Evolutionary conservation across 2,797 vertebrate genomes (phyloP), one percentile per base, ranked within the genome.

Genomic region (Pitangus sulphuratus): DNA sequence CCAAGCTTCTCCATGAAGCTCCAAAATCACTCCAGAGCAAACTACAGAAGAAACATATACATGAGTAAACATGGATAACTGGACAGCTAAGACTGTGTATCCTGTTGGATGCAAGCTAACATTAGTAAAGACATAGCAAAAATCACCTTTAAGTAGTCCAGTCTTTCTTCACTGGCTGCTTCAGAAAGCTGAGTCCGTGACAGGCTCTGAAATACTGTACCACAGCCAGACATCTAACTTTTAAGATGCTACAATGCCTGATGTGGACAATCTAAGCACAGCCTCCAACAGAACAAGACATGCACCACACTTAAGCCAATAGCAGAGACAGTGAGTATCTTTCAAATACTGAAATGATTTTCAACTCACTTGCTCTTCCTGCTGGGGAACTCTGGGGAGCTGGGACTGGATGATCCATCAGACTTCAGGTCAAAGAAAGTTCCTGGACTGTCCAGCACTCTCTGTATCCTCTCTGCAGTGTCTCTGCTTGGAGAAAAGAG

Each of bases 361-460:
- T 82, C 70, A 89, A 96, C 97, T 97, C 92, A 97, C 97, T 95
- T 97, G 95, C 51, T 96, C 51, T 97, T 97, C 84, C 97, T 97
- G 90, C 35, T 97, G 30, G 97, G 97, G 80, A 97, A 94, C 66
- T 97, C 97, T 80, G 97, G 97, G 53, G 97, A 97, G 77, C 97
- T 97, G 69, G 97, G 97, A 92, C 96, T 97, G 60, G 97, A 97
- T 35, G 97, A 97, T 58, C 96, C 96, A 57, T 97, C 97, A 50
- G 96, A 97, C 40, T 97, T 97, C 69, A 97, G 68, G 56, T 97
- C 97, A 95, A 96, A 95, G 65, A 97, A 97, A 50, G 85, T 74
- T 68, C 97, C 97, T 18, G 96, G 87, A 90, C 94, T 94, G 50
- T 97, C 97, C 71, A 95, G 56, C 53, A 96, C 93, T 50, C 96